phyloP scores from a whole-genome alignment of 2,113 vertebrate species.

The Podocnemis expansa region DNA sequence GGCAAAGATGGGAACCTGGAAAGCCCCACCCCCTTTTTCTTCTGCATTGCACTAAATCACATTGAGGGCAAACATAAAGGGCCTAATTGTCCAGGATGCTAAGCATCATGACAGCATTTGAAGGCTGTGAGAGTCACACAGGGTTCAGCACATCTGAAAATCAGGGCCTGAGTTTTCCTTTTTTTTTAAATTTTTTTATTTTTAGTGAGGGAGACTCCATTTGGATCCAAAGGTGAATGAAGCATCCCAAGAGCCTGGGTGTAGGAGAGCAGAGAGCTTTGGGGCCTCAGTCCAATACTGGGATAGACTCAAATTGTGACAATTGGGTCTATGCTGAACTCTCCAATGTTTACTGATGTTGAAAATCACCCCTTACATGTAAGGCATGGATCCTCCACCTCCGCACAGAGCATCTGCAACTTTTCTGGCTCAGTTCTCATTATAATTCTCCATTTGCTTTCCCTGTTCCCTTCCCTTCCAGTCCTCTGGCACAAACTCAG shows the following conservation, averaged over 20 bases:
- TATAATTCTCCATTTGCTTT: background rate
- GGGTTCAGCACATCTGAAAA: no score
- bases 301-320: background rate
- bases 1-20: background rate
- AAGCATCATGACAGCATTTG: background rate
- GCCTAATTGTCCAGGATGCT: background rate
- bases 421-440: background rate
- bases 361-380: background rate
- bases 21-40: background rate
- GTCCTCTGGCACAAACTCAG: background rate
- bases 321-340: background rate
- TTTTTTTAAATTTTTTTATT: no score
- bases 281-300: background rate
- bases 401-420: fast-evolving
- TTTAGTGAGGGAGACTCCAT: background rate
- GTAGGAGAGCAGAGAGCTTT: background rate
- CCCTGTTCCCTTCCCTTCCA: background rate
- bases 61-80: background rate
- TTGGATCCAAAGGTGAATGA: background rate
- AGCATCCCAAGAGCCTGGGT: background rate
- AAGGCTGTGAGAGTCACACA: background rate
- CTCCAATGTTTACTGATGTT: background rate
- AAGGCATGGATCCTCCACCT: background rate
- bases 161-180: no score
- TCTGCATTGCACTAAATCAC: background rate